A percentile compares a stretch with the other conserved stretches of the same genome.
Conservation (phyloP, 2,888 invertebrate genomes). For the Neria commutata region DNA sequence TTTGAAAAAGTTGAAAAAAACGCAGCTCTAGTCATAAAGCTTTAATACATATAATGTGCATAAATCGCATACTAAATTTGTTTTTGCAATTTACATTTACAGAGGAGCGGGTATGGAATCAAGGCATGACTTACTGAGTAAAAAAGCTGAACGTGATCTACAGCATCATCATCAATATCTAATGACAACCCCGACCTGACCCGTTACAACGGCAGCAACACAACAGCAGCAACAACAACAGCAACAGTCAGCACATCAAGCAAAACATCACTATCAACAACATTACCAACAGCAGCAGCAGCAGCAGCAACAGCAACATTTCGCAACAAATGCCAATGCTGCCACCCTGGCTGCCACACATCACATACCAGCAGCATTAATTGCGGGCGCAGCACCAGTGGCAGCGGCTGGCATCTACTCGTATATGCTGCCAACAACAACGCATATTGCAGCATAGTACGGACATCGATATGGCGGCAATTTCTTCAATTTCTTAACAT, state of each 20-base stretch:
- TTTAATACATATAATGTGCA: too few species aligned
- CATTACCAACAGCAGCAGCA: conserved; percentile 39
- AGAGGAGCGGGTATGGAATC: conserved; percentile 64
- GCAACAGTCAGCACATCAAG: conserved; percentile 34
- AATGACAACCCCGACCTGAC: conserved; percentile 63
- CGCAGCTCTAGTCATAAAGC: too few species aligned
- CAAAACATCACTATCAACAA: conserved; percentile 39
- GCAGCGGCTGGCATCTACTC: conserved; percentile 53
- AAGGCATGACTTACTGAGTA: conserved; percentile 62
- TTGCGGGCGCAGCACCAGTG: conserved; percentile 43
- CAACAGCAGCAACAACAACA: conserved; percentile 42
- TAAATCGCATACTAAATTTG: too few species aligned
- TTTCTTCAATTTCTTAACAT: too few species aligned
- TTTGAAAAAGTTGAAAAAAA: too few species aligned
- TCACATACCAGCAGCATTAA: conserved; percentile 44
- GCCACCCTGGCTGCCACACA: conserved; percentile 41
- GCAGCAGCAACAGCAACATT: conserved; percentile 21
- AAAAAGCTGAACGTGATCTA: conserved; percentile 60
- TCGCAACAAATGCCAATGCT: conserved; percentile 31
- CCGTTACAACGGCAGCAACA: conserved; percentile 48
- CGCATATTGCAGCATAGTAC: conserved; percentile 58
- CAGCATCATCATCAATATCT: conserved; percentile 61
- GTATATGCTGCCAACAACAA: conserved; percentile 58
- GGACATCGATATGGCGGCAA: conserved; percentile 35
- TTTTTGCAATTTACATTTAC: conserved; percentile 26